A percentile compares a stretch with the other conserved stretches of the same genome.
phyloP scores from a whole-genome alignment of 2,888 invertebrate species.

The Dicyrtomina minuta region DNA sequence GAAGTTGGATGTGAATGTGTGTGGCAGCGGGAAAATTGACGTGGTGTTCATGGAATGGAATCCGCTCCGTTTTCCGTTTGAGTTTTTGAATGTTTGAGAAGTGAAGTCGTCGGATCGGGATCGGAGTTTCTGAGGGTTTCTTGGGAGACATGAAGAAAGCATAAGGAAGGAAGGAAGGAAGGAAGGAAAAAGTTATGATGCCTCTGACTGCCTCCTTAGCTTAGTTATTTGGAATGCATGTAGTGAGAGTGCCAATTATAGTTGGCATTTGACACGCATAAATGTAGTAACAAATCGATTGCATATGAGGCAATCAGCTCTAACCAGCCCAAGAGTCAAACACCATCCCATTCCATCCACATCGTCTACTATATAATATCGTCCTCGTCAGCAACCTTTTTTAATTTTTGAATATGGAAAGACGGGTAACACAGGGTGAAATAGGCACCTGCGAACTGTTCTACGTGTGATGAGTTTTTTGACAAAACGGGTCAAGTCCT shows the following conservation, averaged over 20 bases:
- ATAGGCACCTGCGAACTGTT: too few species aligned
- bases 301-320: constrained; percentile 49
- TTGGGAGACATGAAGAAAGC: too few species aligned
- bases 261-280: constrained; percentile 54
- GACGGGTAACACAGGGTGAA: too few species aligned
- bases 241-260: constrained; percentile 52
- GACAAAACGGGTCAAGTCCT: too few species aligned
- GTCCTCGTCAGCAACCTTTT: not conserved
- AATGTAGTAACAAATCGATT: constrained; percentile 54
- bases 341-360: not conserved
- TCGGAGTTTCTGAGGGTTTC: too few species aligned
- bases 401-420: too few species aligned
- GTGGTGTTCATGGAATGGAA: not conserved
- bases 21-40: constrained; percentile 5
- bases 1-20: too few species aligned
- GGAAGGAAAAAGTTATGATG: constrained; percentile 31
- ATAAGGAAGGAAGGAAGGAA: constrained; percentile 1
- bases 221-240: constrained; percentile 45
- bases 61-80: too few species aligned
- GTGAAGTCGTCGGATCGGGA: too few species aligned
- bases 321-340: constrained; percentile 1
- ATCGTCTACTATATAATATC: constrained; percentile 13
- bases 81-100: too few species aligned
- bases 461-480: too few species aligned
- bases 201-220: constrained; percentile 39